Evolutionary conservation across 2,888 invertebrate species (phyloP).

Genomic region (Cataglyphis rosenhaueri): DNA sequence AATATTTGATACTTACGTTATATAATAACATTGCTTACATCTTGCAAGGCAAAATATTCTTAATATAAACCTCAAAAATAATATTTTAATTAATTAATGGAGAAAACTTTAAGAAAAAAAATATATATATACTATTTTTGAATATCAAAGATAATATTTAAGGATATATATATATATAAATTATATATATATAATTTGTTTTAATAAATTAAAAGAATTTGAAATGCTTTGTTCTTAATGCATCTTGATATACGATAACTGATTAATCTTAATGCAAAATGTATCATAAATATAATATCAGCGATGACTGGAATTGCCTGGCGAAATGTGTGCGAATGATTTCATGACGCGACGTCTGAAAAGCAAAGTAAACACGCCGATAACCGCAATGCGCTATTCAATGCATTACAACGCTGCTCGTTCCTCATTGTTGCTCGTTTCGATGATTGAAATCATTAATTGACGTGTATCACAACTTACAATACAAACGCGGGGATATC

Average conservation of each 20-base stretch:
- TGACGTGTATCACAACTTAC: constrained; percentile 27
- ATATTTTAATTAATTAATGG: constrained; percentile 2
- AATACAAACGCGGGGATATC: constrained; percentile 28
- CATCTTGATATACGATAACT: not conserved
- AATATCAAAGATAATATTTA: not conserved
- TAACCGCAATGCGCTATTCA: constrained; percentile 2
- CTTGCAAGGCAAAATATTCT: not conserved
- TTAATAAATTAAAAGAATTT: not conserved
- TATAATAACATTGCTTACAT: not conserved
- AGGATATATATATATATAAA: not conserved
- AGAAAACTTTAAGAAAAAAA: not conserved
- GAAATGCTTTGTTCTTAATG: not conserved
- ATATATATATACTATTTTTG: not conserved
- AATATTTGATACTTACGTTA: not conserved
- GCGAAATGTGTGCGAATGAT: constrained; percentile 25
- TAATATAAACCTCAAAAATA: not conserved
- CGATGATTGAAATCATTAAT: constrained; percentile 56
- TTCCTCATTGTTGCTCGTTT: not conserved
- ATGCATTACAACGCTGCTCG: not conserved
- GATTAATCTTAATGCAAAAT: constrained; percentile 20
- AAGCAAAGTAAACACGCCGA: constrained; percentile 10
- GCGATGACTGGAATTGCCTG: not conserved
- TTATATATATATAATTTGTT: not conserved
- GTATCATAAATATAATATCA: constrained; percentile 2
- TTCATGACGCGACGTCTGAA: constrained; percentile 6